phyloP scores from a whole-genome alignment of 2,888 invertebrate species.

The Conistra vaccinii region DNA sequence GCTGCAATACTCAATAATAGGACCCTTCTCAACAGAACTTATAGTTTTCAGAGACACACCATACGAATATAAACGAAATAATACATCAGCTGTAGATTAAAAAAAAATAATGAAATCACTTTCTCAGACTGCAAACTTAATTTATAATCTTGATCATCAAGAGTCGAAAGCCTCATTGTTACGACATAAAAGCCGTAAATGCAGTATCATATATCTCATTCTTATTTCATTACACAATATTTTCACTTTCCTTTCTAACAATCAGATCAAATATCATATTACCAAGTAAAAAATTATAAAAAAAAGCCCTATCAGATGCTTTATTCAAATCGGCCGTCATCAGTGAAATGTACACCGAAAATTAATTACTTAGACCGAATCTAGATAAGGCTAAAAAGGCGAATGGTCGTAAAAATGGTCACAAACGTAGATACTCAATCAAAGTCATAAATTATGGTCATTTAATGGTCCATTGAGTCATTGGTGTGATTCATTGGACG shows the following conservation, averaged over 20 bases:
- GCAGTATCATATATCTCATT: slow-evolving; percentile 34
- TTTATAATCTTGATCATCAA: neutral
- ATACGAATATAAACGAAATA: neutral
- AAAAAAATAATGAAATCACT: no score
- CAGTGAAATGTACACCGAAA: slow-evolving; percentile 62
- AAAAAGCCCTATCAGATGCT: slow-evolving; percentile 41
- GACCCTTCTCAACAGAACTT: neutral
- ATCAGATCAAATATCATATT: slow-evolving; percentile 53
- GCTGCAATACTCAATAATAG: neutral
- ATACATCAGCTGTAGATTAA: neutral
- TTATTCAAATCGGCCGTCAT: slow-evolving; percentile 47
- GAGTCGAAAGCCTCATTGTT: neutral
- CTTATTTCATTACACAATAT: slow-evolving; percentile 21
- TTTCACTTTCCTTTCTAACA: slow-evolving; percentile 32
- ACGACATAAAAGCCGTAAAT: slow-evolving; percentile 10
- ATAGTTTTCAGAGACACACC: neutral
- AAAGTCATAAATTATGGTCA: slow-evolving; percentile 77
- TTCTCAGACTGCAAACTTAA: neutral
- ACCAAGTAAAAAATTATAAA: slow-evolving; percentile 37
- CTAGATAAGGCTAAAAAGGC: slow-evolving; percentile 72
- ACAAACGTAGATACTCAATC: slow-evolving; percentile 74
- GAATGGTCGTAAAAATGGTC: slow-evolving; percentile 74
- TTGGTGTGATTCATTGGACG: slow-evolving; percentile 64
- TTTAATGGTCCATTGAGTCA: slow-evolving; percentile 73
- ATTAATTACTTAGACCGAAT: slow-evolving; percentile 70